Percentiles rank a stretch among this genome's conserved stretches.
These are phyloP conservation scores for Psilopsiagon aymara DNA, from an alignment of 2,113 vertebrate genomes.

Conservation along the genomic window DNA sequence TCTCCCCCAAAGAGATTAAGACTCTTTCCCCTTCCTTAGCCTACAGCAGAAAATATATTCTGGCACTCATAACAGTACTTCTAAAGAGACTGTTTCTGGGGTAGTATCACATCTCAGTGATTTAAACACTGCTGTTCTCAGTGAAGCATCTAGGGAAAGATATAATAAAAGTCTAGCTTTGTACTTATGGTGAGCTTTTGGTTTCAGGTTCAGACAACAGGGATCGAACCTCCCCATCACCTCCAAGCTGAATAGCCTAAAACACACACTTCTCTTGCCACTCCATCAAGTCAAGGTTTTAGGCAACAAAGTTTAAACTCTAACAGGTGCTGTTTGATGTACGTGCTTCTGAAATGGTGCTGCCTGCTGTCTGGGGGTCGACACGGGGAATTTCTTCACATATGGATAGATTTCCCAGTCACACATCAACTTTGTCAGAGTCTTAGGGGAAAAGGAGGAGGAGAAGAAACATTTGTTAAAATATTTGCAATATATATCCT, in stretches of 20 bases:
- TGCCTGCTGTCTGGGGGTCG: not conserved
- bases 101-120: not conserved
- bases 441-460: not conserved
- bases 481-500: conserved; percentile 11
- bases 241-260: not conserved
- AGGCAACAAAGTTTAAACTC: not conserved
- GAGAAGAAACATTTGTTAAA: conserved; percentile 34
- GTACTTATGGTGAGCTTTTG: not conserved
- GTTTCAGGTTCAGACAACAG: not conserved
- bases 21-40: not conserved
- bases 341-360: not conserved
- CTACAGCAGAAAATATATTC: not conserved
- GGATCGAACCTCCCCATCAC: not conserved
- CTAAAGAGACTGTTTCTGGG: not conserved
- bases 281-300: not conserved
- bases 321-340: not conserved
- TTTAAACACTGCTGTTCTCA: not conserved
- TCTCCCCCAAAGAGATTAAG: not conserved
- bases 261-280: not conserved
- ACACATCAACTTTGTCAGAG: not conserved
- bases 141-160: not conserved
- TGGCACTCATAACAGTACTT: not conserved
- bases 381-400: not conserved
- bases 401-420: not conserved
- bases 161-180: not conserved